Percentiles rank a stretch among this genome's conserved stretches.
These are phyloP conservation scores for Pandemis corylana DNA, from an alignment of 2,888 invertebrate species.

Conservation along the genomic window DNA sequence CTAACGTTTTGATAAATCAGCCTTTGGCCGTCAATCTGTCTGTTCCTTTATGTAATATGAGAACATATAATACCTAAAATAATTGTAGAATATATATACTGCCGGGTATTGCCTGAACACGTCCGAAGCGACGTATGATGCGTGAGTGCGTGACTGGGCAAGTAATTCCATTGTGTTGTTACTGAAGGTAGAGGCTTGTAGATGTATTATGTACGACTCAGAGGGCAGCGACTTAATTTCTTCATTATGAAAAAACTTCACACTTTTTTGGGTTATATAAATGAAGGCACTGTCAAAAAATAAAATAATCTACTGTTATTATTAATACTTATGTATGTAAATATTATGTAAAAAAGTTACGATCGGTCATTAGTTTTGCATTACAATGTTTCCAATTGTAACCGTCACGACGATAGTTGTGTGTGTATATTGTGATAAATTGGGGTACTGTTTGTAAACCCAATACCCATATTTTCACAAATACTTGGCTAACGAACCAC, in stretches of 20 bases:
- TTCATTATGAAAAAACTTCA: not conserved
- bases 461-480: slow-evolving; percentile 19
- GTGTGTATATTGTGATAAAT: slow-evolving; percentile 13
- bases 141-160: slow-evolving; percentile 2
- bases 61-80: not conserved
- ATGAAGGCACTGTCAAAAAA: not conserved
- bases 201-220: not conserved
- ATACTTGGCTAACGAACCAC: slow-evolving; percentile 24
- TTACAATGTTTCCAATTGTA: not conserved
- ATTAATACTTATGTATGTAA: no score
- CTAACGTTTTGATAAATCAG: not conserved
- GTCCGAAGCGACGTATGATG: slow-evolving; percentile 8
- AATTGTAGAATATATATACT: slow-evolving; percentile 1
- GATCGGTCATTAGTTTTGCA: not conserved
- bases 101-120: slow-evolving; percentile 3
- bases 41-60: not conserved
- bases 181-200: slow-evolving; percentile 1
- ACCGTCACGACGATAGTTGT: not conserved
- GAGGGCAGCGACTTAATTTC: slow-evolving; percentile 1
- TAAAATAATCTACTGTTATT: not conserved
- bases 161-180: slow-evolving; percentile 7
- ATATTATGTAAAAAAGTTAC: not conserved
- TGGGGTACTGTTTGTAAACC: not conserved
- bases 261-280: not conserved
- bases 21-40: not conserved